These are phyloP conservation scores for Tachina grossa DNA, from an alignment of 2,888 invertebrate genomes.

Conservation along the genomic window DNA sequence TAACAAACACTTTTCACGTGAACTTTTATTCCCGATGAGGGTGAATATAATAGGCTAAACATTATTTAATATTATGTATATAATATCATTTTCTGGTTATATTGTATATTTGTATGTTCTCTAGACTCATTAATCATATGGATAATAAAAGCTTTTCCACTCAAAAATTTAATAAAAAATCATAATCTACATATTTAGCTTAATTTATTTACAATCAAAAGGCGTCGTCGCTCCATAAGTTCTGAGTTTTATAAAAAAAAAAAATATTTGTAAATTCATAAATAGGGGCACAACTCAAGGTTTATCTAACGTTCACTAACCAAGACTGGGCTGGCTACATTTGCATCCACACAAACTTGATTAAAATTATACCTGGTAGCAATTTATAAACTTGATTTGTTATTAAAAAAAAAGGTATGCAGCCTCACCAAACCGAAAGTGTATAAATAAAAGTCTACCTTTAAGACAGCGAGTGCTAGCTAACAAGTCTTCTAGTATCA, in stretches of 20 bases:
- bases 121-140: slow-evolving; percentile 10
- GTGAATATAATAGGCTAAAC: too few relatives aligned
- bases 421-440: slow-evolving; percentile 50
- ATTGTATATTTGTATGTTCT: too few relatives aligned
- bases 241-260: slow-evolving; percentile 20
- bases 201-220: background rate
- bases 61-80: too few relatives aligned
- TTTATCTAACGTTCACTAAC: slow-evolving; percentile 11
- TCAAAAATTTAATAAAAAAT: background rate
- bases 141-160: background rate
- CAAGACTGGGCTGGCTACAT: slow-evolving; percentile 8
- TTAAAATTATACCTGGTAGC: slow-evolving; percentile 68
- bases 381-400: slow-evolving; percentile 64
- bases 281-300: slow-evolving; percentile 39
- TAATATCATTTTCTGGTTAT: too few relatives aligned
- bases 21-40: too few relatives aligned
- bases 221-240: slow-evolving; percentile 21
- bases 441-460: slow-evolving; percentile 30
- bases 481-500: slow-evolving; percentile 7
- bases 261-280: background rate
- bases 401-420: slow-evolving; percentile 29
- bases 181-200: background rate
- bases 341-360: slow-evolving; percentile 65
- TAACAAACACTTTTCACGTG: too few relatives aligned
- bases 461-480: background rate